Percentiles rank a stretch among this genome's conserved stretches.
These are phyloP conservation scores for Peucedramus taeniatus DNA, from an alignment of 2,113 vertebrate species.

Conservation along the genomic window DNA sequence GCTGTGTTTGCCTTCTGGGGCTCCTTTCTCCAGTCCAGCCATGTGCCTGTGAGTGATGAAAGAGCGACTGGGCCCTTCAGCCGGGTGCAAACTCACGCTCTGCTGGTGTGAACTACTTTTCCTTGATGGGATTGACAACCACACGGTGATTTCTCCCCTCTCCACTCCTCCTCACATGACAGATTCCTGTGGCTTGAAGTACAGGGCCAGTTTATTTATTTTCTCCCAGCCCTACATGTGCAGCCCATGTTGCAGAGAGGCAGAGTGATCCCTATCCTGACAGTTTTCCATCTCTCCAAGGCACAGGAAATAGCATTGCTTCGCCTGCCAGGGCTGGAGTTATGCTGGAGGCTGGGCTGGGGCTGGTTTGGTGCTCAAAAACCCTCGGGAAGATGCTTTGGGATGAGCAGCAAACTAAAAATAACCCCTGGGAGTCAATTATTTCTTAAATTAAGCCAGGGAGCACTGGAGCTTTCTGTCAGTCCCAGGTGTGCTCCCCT, in stretches of 20 bases:
- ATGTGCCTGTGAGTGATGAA: background rate
- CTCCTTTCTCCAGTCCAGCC: background rate
- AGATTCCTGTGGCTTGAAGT: conserved; percentile 43
- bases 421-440: background rate
- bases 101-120: conserved; percentile 7
- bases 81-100: background rate
- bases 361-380: background rate
- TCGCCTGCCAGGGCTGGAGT: background rate
- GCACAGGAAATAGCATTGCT: background rate
- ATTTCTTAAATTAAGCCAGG: background rate
- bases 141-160: background rate
- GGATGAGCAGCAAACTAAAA: background rate
- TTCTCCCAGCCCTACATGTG: conserved; percentile 9
- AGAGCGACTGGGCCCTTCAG: background rate
- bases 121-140: background rate
- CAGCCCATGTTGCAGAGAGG: background rate
- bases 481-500: background rate
- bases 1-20: background rate
- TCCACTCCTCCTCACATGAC: background rate
- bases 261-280: background rate
- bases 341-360: background rate
- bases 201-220: background rate
- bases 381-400: background rate
- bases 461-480: background rate
- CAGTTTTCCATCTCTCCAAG: background rate